Conservation (phyloP, 92 coral and sea anemone species). For the Anthopleura xanthogrammica region DNA sequence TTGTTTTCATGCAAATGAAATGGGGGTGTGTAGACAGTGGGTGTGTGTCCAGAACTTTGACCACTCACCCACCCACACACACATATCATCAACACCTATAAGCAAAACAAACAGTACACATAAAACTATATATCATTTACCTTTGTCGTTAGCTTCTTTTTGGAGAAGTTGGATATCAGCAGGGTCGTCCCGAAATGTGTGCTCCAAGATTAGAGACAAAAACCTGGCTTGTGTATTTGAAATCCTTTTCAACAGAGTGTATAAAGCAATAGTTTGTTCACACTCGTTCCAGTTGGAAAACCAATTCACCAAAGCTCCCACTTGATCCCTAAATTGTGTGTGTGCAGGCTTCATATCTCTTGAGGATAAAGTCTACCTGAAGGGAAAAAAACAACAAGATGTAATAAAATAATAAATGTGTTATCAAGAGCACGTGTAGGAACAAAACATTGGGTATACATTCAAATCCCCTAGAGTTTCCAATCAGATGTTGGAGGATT, state of each 20-base stretch:
- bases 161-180: constrained; percentile 80
- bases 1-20: constrained; percentile 32
- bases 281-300: constrained; percentile 97
- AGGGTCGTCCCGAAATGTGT: constrained; percentile 93
- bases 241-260: constrained; percentile 83
- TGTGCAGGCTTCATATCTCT: constrained; percentile 97
- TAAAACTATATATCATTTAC: constrained; percentile 35
- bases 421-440: constrained; percentile 30
- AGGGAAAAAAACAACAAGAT: neutral
- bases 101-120: neutral
- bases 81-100: neutral
- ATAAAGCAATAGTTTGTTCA: constrained; percentile 93
- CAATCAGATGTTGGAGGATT: constrained; percentile 15
- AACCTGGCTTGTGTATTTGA: constrained; percentile 92
- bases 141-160: constrained; percentile 93
- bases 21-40: constrained; percentile 17
- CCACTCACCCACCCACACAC: constrained; percentile 11
- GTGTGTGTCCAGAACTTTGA: constrained; percentile 6
- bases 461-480: constrained; percentile 11
- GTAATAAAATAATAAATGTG: constrained; percentile 15
- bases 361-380: constrained; percentile 37
- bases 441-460: constrained; percentile 25
- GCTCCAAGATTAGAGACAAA: constrained; percentile 89
- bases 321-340: constrained; percentile 91
- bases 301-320: constrained; percentile 85